These are phyloP conservation scores for Larimichthys crocea DNA, from an alignment of 2,113 vertebrate species.

Conservation along the genomic window DNA sequence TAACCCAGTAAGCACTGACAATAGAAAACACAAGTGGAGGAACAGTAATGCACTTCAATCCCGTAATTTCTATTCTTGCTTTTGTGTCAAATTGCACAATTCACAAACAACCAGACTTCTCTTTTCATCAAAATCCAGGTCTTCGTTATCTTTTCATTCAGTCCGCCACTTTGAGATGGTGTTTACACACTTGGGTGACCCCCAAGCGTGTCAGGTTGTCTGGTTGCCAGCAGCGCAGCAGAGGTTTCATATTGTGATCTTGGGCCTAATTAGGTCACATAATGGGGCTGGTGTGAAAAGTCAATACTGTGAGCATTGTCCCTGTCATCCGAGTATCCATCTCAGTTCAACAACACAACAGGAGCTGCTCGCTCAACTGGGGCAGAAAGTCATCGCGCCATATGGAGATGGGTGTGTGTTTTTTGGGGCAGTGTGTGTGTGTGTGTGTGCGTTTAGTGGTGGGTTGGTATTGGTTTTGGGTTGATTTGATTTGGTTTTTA, in stretches of 20 bases:
- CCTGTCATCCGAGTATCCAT: slow-evolving; percentile 26
- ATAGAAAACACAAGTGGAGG: neutral
- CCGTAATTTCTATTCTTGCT: neutral
- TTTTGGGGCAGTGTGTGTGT: slow-evolving; percentile 16
- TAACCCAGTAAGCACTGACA: slow-evolving; percentile 13
- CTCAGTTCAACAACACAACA: slow-evolving; percentile 39
- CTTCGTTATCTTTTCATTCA: neutral
- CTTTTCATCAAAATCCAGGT: slow-evolving; percentile 30
- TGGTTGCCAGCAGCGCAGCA: slow-evolving; percentile 10
- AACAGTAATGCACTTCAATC: neutral
- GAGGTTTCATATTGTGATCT: slow-evolving; percentile 50
- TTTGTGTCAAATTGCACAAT: slow-evolving; percentile 4
- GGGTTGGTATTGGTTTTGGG: neutral
- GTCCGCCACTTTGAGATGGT: slow-evolving; percentile 30
- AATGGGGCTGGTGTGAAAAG: slow-evolving; percentile 67
- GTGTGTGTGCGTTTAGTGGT: slow-evolving; percentile 24
- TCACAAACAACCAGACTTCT: slow-evolving; percentile 35
- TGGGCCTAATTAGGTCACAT: slow-evolving; percentile 67
- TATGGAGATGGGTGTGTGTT: slow-evolving; percentile 49
- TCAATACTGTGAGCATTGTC: slow-evolving; percentile 67
- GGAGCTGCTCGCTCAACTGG: slow-evolving; percentile 61
- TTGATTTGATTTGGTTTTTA: slow-evolving; percentile 44
- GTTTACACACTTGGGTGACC: slow-evolving; percentile 41
- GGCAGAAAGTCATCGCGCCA: slow-evolving; percentile 70
- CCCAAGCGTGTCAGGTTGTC: slow-evolving; percentile 33